Evolutionary conservation across 2,888 invertebrate genomes (phyloP).

Genomic region (Brachypalpus laphriformis): DNA sequence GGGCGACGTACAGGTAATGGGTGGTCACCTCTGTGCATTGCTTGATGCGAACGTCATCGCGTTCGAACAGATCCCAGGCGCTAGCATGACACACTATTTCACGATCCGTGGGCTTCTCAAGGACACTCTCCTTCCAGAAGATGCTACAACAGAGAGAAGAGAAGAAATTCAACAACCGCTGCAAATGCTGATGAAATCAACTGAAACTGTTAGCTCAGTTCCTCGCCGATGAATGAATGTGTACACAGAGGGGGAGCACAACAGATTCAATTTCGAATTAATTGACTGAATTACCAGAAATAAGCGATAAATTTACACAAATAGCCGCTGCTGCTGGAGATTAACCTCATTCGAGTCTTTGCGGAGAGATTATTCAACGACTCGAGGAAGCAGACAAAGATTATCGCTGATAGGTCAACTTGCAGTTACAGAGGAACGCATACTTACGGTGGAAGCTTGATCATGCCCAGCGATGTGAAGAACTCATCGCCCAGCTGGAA

Average conservation of each 20-base stretch:
- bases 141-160: constrained; percentile 82
- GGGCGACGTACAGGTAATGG: constrained; percentile 85
- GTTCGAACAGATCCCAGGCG: constrained; percentile 93
- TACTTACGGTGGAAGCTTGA: constrained; percentile 86
- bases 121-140: constrained; percentile 93
- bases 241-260: not conserved
- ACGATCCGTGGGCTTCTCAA: constrained; percentile 89
- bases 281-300: not conserved
- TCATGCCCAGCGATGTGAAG: constrained; percentile 91
- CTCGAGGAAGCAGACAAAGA: not conserved
- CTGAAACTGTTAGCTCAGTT: not conserved
- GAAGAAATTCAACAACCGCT: no score
- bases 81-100: constrained; percentile 93
- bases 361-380: not conserved
- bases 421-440: no score
- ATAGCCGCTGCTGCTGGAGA: not conserved
- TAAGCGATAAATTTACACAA: not conserved
- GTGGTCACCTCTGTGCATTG: constrained; percentile 86
- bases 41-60: constrained; percentile 90
- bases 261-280: not conserved
- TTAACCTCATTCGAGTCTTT: not conserved
- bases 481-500: constrained; percentile 93
- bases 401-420: no score
- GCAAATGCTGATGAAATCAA: constrained; percentile 31
- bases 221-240: not conserved